Evolutionary conservation across 2,888 invertebrate species (phyloP), one percentile per base, ranked within the genome.

Genomic region (Hydriomena furcata): DNA sequence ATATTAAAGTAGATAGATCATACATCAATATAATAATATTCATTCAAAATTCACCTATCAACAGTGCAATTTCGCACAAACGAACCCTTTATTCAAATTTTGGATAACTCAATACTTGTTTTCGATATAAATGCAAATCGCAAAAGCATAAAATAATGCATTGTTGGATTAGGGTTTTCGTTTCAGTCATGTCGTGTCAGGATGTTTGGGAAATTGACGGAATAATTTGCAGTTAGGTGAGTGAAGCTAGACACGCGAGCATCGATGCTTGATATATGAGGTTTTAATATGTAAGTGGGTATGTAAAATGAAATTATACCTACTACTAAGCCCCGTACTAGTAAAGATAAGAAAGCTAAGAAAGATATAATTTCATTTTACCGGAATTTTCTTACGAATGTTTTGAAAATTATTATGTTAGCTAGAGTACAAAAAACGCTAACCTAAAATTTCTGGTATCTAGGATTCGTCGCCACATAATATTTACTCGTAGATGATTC

Each of bases 131-230:
- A 51, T 51, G 52, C 35, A 38, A 52, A 52, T 52, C 10, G 17
- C 20, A 25, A 42, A 52, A 46, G 52, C 52, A 52, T 42, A 32
- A 41, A 36, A 43, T 35, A 44, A 43, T 52, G 52, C 47, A 52
- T 35, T 28, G 32, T 13, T 45, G 31, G 30, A 41, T 34, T 37
- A 42, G 28, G 42, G 36, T 42, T 37, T 46, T 37, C 27, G 8
- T 49, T 43, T 47, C 42, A 54, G 34, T 25, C 58, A 40, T 48
- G 41, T 55, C 55, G 51, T 42, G 44, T 50, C 45, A 48, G 37
- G 40, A 52, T 55, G 42, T 59, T 52, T 35, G 34, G 47, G 6
- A 55, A 59, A 61, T 59, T 57, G 55, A 52, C 37, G 45, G 50
- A 40, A 54, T 55, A 43, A 48, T 55, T 45, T 42, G 7, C 21